Evolutionary conservation across 2,113 vertebrate genomes (phyloP).

Genomic region (Mionectes macconnelli): DNA sequence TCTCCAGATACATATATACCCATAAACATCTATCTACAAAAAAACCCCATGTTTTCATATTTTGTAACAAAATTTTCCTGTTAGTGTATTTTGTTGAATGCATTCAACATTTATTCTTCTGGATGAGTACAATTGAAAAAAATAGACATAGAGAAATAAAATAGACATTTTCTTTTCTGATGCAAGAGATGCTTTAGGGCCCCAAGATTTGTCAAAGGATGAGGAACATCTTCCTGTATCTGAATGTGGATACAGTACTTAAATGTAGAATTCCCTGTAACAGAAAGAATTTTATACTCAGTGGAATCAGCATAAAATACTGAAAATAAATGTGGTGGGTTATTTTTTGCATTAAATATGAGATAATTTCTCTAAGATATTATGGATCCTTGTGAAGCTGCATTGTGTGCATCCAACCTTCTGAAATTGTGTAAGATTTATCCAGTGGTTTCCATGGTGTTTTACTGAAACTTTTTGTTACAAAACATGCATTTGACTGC

Average conservation of each 20-base stretch:
- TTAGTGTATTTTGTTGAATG: not conserved
- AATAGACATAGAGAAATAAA: not conserved
- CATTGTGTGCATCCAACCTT: not conserved
- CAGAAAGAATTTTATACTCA: not conserved
- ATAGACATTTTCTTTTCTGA: not conserved
- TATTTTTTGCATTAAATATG: not conserved
- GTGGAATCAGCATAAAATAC: not conserved
- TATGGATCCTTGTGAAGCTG: not conserved
- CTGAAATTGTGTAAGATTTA: not conserved
- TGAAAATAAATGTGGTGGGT: not conserved
- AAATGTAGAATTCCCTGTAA: not conserved
- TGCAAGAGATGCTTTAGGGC: not conserved
- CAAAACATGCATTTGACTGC: not conserved
- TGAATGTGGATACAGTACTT: not conserved
- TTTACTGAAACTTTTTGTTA: not conserved
- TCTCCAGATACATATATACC: not conserved
- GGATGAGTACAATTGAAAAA: not conserved
- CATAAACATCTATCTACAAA: not conserved
- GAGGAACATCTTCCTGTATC: not conserved
- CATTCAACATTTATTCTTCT: not conserved
- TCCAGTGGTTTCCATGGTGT: not conserved
- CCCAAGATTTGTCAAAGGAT: not conserved
- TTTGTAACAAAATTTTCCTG: not conserved
- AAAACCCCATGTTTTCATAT: not conserved
- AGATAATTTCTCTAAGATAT: not conserved